Conservation (phyloP, 2,888 invertebrate genomes). For the Caenorhabditis sp. region DNA sequence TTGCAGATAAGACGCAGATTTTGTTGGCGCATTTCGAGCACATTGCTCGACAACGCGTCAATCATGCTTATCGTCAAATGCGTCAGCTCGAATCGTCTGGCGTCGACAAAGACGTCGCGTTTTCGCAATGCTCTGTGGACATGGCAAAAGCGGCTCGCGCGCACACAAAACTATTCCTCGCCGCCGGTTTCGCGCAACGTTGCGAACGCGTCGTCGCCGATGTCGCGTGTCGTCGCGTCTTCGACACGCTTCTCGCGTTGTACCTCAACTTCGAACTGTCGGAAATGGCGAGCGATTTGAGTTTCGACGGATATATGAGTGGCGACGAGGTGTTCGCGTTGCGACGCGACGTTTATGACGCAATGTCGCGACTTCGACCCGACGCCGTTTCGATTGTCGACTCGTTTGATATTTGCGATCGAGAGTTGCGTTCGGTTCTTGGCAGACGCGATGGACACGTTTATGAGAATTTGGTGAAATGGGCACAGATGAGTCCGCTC, state of each 20-base stretch:
- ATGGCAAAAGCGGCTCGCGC: slow-evolving; percentile 46
- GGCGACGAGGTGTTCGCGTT: slow-evolving; percentile 22
- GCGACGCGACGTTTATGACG: slow-evolving; percentile 37
- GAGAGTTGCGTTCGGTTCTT: slow-evolving; percentile 71
- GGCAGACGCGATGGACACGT: slow-evolving; percentile 72
- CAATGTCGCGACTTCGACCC: slow-evolving; percentile 77
- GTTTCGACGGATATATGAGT: slow-evolving; percentile 31
- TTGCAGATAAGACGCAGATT: background rate
- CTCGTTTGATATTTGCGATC: slow-evolving; percentile 80
- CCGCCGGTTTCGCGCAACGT: slow-evolving; percentile 31
- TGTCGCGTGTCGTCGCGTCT: slow-evolving; percentile 76
- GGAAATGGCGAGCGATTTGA: slow-evolving; percentile 30
- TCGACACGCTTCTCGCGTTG: slow-evolving; percentile 80
- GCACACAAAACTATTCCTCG: slow-evolving; percentile 45
- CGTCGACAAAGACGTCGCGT: slow-evolving; percentile 48
- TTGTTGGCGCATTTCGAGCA: slow-evolving; percentile 49
- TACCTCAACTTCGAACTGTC: slow-evolving; percentile 73
- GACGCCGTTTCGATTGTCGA: slow-evolving; percentile 90
- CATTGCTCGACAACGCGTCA: slow-evolving; percentile 35
- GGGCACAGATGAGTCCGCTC: slow-evolving; percentile 66
- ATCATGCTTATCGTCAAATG: slow-evolving; percentile 34
- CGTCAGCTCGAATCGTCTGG: slow-evolving; percentile 33
- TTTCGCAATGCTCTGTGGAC: slow-evolving; percentile 50
- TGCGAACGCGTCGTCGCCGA: slow-evolving; percentile 74
- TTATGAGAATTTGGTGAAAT: slow-evolving; percentile 71